phyloP scores from a whole-genome alignment of 2,113 vertebrate genomes.

The Castor canadensis region DNA sequence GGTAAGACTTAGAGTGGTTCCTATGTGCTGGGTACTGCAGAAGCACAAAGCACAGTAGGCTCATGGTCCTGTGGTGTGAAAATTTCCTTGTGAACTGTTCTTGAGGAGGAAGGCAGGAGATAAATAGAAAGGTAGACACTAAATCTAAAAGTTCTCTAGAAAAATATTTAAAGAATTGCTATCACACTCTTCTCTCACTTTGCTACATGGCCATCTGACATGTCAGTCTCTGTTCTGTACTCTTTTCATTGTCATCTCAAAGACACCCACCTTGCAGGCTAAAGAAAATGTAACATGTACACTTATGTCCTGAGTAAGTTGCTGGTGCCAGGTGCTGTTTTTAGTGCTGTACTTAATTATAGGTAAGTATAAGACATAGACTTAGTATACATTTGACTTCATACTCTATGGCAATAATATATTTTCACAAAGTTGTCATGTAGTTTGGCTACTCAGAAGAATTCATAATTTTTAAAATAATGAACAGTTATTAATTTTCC shows the following conservation, averaged over 20 bases:
- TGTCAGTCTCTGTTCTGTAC: neutral
- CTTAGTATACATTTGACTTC: neutral
- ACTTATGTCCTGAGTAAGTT: neutral
- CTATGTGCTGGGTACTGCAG: fast-evolving
- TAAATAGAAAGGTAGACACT: neutral
- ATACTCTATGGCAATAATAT: neutral
- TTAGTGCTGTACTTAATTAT: neutral
- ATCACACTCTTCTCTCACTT: neutral
- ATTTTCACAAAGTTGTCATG: neutral
- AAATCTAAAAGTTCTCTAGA: neutral
- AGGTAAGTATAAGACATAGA: neutral
- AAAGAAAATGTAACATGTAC: neutral
- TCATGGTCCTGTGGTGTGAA: neutral
- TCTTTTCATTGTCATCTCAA: neutral
- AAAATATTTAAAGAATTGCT: neutral
- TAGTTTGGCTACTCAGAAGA: neutral
- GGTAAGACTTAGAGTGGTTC: neutral
- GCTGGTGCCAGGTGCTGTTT: neutral
- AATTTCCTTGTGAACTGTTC: neutral
- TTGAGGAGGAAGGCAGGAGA: neutral
- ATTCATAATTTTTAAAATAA: neutral
- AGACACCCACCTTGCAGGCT: neutral
- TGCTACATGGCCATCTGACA: neutral
- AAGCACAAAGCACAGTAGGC: neutral
- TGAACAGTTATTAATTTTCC: neutral